phyloP scores from a whole-genome alignment of 2,113 vertebrate genomes.

The Poeciliopsis prolifica region DNA sequence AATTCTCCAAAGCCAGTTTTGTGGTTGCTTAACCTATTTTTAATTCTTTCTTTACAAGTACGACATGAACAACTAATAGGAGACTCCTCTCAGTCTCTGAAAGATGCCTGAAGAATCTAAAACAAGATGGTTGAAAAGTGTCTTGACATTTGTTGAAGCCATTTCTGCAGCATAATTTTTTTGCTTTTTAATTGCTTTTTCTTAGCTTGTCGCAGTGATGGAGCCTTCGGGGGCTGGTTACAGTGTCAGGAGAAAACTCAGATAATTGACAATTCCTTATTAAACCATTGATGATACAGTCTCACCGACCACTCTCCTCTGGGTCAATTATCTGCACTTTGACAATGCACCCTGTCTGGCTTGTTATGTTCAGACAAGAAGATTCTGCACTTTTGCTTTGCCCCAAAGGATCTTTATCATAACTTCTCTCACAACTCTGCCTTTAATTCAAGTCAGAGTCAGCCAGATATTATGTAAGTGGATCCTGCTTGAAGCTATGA shows the following conservation, averaged over 20 bases:
- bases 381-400: conserved; percentile 39
- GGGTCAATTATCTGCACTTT: conserved; percentile 63
- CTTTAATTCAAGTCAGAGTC: conserved; percentile 44
- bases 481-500: conserved; percentile 30
- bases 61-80: conserved; percentile 53
- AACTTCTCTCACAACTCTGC: conserved; percentile 7
- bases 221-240: conserved; percentile 42
- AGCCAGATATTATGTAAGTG: conserved; percentile 22
- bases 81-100: conserved; percentile 2
- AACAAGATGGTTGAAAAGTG: conserved; percentile 5
- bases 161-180: conserved; percentile 40
- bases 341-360: conserved; percentile 34
- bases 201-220: conserved; percentile 5
- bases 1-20: conserved; percentile 8
- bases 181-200: conserved; percentile 67
- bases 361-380: conserved; percentile 43
- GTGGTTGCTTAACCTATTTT: conserved; percentile 17
- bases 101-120: conserved; percentile 11
- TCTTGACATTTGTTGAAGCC: conserved; percentile 20
- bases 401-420: conserved; percentile 34
- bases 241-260: conserved; percentile 37
- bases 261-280: conserved; percentile 66
- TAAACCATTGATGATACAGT: conserved; percentile 62
- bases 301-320: conserved; percentile 52
- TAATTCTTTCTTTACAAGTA: conserved; percentile 12